These are phyloP conservation scores for Vandiemenella viatica DNA, from an alignment of 2,888 invertebrate species.

Conservation along the genomic window DNA sequence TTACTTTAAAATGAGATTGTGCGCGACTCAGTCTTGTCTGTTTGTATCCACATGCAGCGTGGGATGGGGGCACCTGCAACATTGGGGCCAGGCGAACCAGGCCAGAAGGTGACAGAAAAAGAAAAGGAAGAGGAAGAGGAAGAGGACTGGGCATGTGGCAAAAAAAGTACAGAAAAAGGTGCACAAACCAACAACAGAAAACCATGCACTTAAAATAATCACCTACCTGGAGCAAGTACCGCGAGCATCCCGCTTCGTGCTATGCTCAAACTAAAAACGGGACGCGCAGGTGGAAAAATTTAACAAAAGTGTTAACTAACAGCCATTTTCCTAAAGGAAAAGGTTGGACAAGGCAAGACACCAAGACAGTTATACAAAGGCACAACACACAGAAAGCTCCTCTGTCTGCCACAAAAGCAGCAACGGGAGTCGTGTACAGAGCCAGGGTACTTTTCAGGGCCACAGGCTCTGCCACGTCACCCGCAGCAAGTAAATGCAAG, in stretches of 20 bases:
- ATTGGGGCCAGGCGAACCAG: constrained; percentile 5
- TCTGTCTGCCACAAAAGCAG: constrained; percentile 12
- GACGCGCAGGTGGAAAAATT: no score
- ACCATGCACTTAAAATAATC: constrained; percentile 15
- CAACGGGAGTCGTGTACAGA: no score
- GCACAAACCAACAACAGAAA: constrained; percentile 6
- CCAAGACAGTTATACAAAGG: constrained; percentile 5
- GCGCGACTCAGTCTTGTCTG: no score
- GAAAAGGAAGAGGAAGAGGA: neutral
- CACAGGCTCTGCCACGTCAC: no score
- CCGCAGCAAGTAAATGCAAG: constrained; percentile 24
- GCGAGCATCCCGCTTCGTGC: constrained; percentile 10
- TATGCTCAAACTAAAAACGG: no score
- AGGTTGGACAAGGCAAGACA: constrained; percentile 8
- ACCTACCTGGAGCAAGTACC: constrained; percentile 17
- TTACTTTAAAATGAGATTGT: no score
- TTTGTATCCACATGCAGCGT: constrained; percentile 14
- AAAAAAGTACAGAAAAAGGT: constrained; percentile 1
- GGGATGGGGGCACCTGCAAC: constrained; percentile 17
- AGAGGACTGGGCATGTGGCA: neutral
- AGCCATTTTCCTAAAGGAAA: no score
- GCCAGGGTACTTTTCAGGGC: no score
- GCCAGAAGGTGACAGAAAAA: neutral
- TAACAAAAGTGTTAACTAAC: no score
- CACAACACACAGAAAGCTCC: constrained; percentile 16